Percentiles rank a stretch among this genome's conserved stretches.
Evolutionary conservation across 2,113 vertebrate genomes (phyloP).

Genomic region (Danionella cerebrum): DNA sequence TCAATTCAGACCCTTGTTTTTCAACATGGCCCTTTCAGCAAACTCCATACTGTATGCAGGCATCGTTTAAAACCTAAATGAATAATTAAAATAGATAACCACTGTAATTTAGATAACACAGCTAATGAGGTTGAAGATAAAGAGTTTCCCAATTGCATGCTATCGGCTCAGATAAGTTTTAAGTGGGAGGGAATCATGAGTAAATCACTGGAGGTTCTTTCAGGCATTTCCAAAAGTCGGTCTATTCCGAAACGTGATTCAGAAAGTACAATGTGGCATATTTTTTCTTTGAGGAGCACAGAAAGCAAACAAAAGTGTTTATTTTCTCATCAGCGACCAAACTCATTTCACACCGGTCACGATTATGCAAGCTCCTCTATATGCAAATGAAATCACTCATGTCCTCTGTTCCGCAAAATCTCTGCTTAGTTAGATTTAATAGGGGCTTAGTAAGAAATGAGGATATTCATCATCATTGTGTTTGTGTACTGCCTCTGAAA

Average conservation of each 20-base stretch:
- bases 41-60: neutral
- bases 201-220: neutral
- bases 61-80: constrained; percentile 5
- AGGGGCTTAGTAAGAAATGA: neutral
- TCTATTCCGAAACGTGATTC: neutral
- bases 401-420: neutral
- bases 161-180: constrained; percentile 18
- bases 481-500: neutral
- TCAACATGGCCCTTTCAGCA: neutral
- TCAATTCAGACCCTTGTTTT: too few relatives aligned
- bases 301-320: constrained; percentile 1
- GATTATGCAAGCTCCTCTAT: constrained; percentile 13
- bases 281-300: neutral
- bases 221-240: neutral
- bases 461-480: neutral
- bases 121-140: constrained; percentile 27
- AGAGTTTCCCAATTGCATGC: constrained; percentile 8
- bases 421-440: neutral
- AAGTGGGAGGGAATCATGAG: constrained; percentile 18
- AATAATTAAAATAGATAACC: constrained; percentile 26
- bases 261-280: neutral
- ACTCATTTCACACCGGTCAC: neutral
- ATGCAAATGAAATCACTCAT: constrained; percentile 14
- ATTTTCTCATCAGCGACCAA: constrained; percentile 19
- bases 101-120: constrained; percentile 27